Evolutionary conservation across 1,140 invertebrate species (phyloP).

Genomic region (Steinernema feltiae): DNA sequence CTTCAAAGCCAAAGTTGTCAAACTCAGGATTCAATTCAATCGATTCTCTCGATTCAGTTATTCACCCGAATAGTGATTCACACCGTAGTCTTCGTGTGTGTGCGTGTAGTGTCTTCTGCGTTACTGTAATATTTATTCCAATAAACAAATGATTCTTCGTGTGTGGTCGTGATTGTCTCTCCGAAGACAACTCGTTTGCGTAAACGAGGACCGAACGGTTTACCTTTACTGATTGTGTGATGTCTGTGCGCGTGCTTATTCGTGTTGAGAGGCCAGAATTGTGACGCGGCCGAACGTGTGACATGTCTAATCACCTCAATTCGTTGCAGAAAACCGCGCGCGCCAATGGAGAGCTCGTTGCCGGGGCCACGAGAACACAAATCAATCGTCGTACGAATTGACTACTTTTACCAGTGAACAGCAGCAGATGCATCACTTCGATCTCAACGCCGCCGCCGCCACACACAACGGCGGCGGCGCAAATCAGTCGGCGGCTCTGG

Average conservation of each 20-base stretch:
- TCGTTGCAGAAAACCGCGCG: slow-evolving; percentile 8
- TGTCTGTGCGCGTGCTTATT: neutral
- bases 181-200: neutral
- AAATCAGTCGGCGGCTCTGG: neutral
- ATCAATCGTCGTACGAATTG: neutral
- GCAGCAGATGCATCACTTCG: neutral
- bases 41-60: neutral
- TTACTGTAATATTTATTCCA: neutral
- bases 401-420: neutral
- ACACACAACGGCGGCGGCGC: neutral
- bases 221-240: neutral
- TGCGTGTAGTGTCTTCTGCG: no score
- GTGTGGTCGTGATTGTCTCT: neutral
- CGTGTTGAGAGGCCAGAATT: neutral
- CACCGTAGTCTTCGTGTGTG: no score
- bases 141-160: neutral
- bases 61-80: neutral
- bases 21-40: neutral
- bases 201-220: neutral
- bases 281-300: no score
- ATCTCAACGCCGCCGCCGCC: neutral
- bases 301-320: neutral
- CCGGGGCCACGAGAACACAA: neutral
- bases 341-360: slow-evolving; percentile 6
- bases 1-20: neutral